phyloP scores from a whole-genome alignment of 2,113 vertebrate genomes.

The Pelecanoides urinatrix region DNA sequence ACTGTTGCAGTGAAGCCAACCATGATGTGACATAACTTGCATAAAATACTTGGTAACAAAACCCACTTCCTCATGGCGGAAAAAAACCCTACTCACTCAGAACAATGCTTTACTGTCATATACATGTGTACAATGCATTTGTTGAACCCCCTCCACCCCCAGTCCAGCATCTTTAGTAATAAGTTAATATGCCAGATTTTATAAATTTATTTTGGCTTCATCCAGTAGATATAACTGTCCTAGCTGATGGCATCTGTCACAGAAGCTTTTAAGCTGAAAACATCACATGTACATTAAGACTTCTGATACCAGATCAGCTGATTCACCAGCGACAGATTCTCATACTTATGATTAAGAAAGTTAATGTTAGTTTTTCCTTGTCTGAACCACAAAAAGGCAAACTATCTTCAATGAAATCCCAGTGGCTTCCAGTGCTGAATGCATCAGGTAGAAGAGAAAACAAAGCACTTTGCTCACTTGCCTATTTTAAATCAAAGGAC shows the following conservation, averaged over 20 bases:
- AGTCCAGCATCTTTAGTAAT: neutral
- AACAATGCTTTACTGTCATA: neutral
- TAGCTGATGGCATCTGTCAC: neutral
- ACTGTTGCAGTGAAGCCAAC: neutral
- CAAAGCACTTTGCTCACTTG: neutral
- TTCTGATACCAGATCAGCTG: neutral
- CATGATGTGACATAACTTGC: neutral
- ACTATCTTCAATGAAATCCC: neutral
- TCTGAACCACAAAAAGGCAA: neutral
- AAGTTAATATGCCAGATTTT: neutral
- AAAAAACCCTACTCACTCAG: neutral
- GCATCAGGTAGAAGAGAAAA: neutral
- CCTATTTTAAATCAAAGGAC: neutral
- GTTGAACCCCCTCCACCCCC: neutral
- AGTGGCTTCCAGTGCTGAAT: neutral
- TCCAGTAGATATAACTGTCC: neutral
- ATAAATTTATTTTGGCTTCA: neutral
- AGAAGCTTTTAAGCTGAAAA: neutral
- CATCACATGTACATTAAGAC: neutral
- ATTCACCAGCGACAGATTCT: neutral
- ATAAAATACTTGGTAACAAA: neutral
- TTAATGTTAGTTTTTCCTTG: neutral
- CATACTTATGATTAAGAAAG: neutral
- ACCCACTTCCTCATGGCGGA: neutral
- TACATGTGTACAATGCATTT: neutral